Conservation (phyloP, 2,888 invertebrate species). For the Aleiodes leptofemur region DNA sequence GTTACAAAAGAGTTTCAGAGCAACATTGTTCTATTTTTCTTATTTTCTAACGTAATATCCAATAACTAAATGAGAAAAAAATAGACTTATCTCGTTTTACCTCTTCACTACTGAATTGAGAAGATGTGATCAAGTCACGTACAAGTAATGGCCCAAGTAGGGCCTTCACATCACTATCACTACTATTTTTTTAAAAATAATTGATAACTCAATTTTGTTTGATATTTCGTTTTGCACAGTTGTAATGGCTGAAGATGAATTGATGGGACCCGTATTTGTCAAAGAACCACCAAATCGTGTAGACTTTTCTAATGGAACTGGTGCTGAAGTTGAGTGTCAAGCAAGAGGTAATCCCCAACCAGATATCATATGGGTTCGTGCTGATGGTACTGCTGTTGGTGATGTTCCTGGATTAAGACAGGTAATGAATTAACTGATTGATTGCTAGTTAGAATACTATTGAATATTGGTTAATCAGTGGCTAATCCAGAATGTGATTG, state of each 20-base stretch:
- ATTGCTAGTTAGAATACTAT: background rate
- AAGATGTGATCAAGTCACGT: too few species aligned
- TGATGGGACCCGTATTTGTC: conserved; percentile 93
- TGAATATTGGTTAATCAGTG: conserved; percentile 6
- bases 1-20: too few species aligned
- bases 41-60: too few species aligned
- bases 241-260: conserved; percentile 81
- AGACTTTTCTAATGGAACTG: conserved; percentile 96
- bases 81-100: too few species aligned
- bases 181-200: background rate
- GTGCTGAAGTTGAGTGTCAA: conserved; percentile 94
- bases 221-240: conserved; percentile 45
- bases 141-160: too few species aligned
- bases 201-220: background rate
- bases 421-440: conserved; percentile 75
- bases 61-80: too few species aligned
- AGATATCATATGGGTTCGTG: conserved; percentile 94
- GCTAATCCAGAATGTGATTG: background rate
- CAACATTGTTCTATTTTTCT: too few species aligned
- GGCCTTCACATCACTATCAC: background rate
- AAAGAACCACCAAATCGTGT: conserved; percentile 94
- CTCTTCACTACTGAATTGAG: too few species aligned
- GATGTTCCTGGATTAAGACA: conserved; percentile 92
- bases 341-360: conserved; percentile 93
- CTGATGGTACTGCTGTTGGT: conserved; percentile 93